Conservation (phyloP, 2,113 vertebrate species). For the Cyprinodon variegatus region DNA sequence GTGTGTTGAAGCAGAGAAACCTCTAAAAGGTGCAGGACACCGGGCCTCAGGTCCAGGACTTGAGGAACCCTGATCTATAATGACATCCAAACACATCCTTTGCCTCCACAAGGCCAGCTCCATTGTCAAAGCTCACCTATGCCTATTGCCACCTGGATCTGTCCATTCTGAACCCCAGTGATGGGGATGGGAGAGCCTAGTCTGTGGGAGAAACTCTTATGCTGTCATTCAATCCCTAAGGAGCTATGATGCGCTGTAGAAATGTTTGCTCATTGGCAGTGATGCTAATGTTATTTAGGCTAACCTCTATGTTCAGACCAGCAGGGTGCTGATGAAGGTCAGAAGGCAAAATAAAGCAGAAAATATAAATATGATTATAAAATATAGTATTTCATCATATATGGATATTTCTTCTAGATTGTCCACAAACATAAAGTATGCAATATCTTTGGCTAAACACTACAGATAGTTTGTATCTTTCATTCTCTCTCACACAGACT, state of each 20-base stretch:
- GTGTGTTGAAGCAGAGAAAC: no score
- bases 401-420: constrained; percentile 19
- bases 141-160: not conserved
- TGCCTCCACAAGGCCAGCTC: no score
- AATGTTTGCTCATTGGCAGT: constrained; percentile 33
- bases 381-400: constrained; percentile 53
- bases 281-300: constrained; percentile 37
- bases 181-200: no score
- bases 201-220: not conserved
- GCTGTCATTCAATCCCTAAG: not conserved
- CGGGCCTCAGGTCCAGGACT: no score
- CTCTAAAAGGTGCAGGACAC: no score
- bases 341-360: constrained; percentile 34
- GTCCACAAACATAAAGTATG: constrained; percentile 46
- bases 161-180: not conserved
- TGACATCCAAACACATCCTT: no score
- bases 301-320: constrained; percentile 26
- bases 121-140: no score
- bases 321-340: constrained; percentile 23
- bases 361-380: constrained; percentile 40
- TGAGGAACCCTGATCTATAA: no score
- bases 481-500: constrained; percentile 2
- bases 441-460: constrained; percentile 57
- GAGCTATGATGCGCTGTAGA: not conserved
- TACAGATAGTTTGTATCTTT: constrained; percentile 14